These are phyloP conservation scores for Sebastes baramenuke DNA, from an alignment of 2,797 vertebrate species.

Conservation along the genomic window DNA sequence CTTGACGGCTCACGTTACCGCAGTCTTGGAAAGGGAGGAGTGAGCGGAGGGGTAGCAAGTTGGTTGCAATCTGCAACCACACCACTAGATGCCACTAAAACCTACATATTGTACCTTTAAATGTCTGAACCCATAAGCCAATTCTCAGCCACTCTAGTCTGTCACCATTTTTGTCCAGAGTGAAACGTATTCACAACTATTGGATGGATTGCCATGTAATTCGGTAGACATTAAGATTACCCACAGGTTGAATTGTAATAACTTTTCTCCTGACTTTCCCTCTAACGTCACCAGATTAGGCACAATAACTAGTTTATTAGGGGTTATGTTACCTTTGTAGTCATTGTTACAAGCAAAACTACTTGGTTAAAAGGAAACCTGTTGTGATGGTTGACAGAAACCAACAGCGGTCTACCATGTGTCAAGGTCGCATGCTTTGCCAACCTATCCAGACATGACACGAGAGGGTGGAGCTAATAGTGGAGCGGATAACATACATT, in stretches of 20 bases:
- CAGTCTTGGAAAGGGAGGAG: not conserved
- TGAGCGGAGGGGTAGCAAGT: not conserved
- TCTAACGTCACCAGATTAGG: not conserved
- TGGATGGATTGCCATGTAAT: not conserved
- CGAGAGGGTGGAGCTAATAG: not conserved
- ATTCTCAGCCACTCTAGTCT: not conserved
- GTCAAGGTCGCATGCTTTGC: not conserved
- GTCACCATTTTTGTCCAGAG: not conserved
- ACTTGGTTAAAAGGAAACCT: not conserved
- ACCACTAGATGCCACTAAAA: not conserved
- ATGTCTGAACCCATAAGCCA: not conserved
- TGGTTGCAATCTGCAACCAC: not conserved
- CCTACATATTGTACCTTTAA: not conserved
- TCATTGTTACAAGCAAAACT: not conserved
- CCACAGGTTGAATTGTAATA: not conserved
- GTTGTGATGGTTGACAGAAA: not conserved
- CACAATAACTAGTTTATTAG: not conserved
- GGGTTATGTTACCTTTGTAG: not conserved
- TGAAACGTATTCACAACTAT: not conserved
- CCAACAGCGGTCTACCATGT: not conserved
- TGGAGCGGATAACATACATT: too few species aligned
- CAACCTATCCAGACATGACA: not conserved
- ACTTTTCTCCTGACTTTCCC: not conserved
- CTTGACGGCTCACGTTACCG: too few species aligned
- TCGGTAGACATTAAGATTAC: not conserved